A percentile compares a stretch with the other conserved stretches of the same genome.
Conservation (phyloP, 2,888 invertebrate species). For the Nephrotoma guestfalica region DNA sequence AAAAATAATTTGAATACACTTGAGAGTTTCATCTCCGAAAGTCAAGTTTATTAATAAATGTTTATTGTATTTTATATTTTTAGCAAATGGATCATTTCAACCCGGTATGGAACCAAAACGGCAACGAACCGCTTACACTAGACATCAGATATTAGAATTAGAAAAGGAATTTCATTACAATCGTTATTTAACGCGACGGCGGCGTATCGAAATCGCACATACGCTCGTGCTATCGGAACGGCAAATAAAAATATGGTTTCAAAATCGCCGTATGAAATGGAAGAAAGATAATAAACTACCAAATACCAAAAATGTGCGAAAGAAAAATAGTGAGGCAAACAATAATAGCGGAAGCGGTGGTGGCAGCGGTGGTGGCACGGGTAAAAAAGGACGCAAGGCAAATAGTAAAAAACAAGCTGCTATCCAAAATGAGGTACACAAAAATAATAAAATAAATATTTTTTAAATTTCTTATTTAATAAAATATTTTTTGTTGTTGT, state of each 20-base stretch:
- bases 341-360: conserved; percentile 29
- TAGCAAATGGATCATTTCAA: conserved; percentile 77
- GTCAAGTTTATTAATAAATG: conserved; percentile 14
- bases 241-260: conserved; percentile 84
- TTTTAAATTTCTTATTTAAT: background rate
- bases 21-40: background rate
- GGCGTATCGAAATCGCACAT: conserved; percentile 95
- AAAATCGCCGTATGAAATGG: conserved; percentile 74
- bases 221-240: conserved; percentile 83
- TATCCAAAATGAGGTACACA: conserved; percentile 31
- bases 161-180: conserved; percentile 98
- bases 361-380: conserved; percentile 17
- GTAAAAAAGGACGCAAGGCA: conserved; percentile 27
- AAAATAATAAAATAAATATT: background rate
- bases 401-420: conserved; percentile 22
- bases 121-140: conserved; percentile 92
- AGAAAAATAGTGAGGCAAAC: conserved; percentile 34
- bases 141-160: conserved; percentile 93
- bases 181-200: conserved; percentile 84
- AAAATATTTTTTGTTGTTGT: background rate
- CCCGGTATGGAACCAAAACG: conserved; percentile 93
- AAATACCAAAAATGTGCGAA: conserved; percentile 47
- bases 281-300: conserved; percentile 53
- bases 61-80: conserved; percentile 30
- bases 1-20: background rate